Conservation (phyloP, 2,888 invertebrate species). For the Auanema freiburgensis region DNA sequence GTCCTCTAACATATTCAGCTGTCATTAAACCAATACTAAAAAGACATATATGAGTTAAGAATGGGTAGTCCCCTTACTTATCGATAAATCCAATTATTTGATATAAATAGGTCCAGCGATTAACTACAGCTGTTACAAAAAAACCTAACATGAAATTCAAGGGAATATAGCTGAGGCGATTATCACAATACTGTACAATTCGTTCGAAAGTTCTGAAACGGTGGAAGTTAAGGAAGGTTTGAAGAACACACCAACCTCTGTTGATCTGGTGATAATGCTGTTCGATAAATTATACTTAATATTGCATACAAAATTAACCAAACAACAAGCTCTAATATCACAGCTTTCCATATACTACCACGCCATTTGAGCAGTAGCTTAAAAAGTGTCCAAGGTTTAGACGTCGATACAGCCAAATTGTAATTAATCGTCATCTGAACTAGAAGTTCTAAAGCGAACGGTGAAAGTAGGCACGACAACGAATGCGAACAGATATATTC, state of each 20-base stretch:
- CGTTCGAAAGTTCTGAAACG: conserved; percentile 42
- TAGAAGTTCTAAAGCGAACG: too few relatives aligned
- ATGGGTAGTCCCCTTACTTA: conserved; percentile 34
- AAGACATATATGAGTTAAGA: conserved; percentile 3
- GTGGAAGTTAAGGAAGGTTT: background rate
- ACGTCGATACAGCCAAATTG: conserved; percentile 50
- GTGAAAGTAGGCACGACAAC: too few relatives aligned
- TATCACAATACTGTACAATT: conserved; percentile 47
- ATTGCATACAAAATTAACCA: conserved; percentile 47
- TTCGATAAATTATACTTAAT: conserved; percentile 43
- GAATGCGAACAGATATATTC: background rate
- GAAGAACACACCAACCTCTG: conserved; percentile 32
- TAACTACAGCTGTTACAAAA: conserved; percentile 50
- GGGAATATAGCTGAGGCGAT: conserved; percentile 46
- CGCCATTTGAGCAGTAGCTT: conserved; percentile 52
- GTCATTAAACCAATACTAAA: conserved; percentile 51
- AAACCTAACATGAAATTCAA: conserved; percentile 52
- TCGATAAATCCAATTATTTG: conserved; percentile 54
- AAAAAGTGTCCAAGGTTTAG: conserved; percentile 51
- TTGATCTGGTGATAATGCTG: conserved; percentile 42
- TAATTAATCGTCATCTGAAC: conserved; percentile 50
- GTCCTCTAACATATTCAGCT: conserved; percentile 48
- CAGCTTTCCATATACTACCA: conserved; percentile 50
- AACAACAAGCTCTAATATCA: conserved; percentile 44
- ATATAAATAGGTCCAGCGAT: conserved; percentile 51